Conservation (phyloP, 2,888 invertebrate species). For the Peribatodes rhomboidaria region DNA sequence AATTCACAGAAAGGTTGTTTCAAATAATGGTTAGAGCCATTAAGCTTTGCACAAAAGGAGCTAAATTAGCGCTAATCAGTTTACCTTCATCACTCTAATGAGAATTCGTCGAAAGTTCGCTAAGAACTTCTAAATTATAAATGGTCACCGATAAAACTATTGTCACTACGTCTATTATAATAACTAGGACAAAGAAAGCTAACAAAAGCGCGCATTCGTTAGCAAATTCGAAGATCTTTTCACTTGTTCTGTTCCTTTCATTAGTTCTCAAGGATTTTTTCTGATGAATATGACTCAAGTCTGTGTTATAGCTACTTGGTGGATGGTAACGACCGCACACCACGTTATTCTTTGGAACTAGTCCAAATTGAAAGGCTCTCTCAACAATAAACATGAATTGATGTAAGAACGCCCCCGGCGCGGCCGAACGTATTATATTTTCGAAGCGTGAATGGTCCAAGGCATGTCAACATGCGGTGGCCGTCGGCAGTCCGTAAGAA, state of each 20-base stretch:
- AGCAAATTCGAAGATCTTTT: constrained; percentile 37
- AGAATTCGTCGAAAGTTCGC: constrained; percentile 27
- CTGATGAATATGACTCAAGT: constrained; percentile 44
- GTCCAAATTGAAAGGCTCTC: constrained; percentile 60
- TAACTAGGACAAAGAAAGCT: constrained; percentile 42
- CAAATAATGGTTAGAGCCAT: constrained; percentile 18
- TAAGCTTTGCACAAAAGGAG: constrained; percentile 17
- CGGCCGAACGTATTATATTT: constrained; percentile 30
- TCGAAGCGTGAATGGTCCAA: constrained; percentile 28
- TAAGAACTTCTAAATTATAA: constrained; percentile 27
- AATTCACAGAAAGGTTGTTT: constrained; percentile 10
- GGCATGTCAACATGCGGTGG: constrained; percentile 40
- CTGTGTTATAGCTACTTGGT: constrained; percentile 48
- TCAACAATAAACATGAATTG: constrained; percentile 43
- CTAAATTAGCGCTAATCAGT: constrained; percentile 21
- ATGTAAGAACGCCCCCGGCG: constrained; percentile 19
- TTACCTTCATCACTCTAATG: constrained; percentile 23
- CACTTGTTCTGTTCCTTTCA: constrained; percentile 39
- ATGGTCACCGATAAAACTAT: constrained; percentile 25
- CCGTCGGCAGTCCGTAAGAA: constrained; percentile 44
- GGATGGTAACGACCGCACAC: constrained; percentile 66
- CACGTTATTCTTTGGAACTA: constrained; percentile 65
- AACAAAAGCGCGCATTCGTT: constrained; percentile 32
- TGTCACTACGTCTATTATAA: constrained; percentile 11
- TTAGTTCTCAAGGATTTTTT: constrained; percentile 40